phyloP scores from a whole-genome alignment of 2,113 vertebrate species.

The Anolis carolinensis region DNA sequence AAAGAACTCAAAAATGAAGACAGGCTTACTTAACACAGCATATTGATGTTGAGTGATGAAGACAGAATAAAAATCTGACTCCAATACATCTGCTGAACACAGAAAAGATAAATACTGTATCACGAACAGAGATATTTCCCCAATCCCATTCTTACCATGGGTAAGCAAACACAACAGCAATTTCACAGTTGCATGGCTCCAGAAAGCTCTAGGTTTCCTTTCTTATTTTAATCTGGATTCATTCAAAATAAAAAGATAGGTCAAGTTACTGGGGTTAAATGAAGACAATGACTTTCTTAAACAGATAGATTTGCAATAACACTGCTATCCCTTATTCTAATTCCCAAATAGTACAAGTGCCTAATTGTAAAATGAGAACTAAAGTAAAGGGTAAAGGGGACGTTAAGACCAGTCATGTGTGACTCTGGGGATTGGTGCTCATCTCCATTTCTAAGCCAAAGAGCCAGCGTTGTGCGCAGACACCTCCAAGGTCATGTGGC shows the following conservation, averaged over 20 bases:
- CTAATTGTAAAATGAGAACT: neutral
- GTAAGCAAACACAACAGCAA: neutral
- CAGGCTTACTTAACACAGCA: constrained; percentile 2
- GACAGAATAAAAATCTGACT: neutral
- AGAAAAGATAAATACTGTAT: constrained; percentile 11
- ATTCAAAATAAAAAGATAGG: constrained; percentile 19
- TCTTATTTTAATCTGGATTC: constrained; percentile 6
- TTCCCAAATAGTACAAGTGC: neutral
- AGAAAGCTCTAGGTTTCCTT: neutral
- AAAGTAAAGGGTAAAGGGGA: too few relatives aligned
- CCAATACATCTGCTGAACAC: neutral
- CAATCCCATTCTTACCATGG: neutral
- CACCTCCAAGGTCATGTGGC: too few relatives aligned
- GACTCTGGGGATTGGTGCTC: too few relatives aligned
- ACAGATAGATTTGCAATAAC: neutral
- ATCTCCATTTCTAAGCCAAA: too few relatives aligned
- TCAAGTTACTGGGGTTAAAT: neutral
- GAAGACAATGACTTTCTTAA: neutral
- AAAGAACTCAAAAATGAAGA: constrained; percentile 14
- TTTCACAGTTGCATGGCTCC: neutral
- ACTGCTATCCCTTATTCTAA: neutral
- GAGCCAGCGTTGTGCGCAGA: too few relatives aligned
- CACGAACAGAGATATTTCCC: neutral
- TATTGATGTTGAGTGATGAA: neutral
- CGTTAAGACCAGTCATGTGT: too few relatives aligned